phyloP scores from a whole-genome alignment of 2,888 invertebrate species.

The Apamea crenata region DNA sequence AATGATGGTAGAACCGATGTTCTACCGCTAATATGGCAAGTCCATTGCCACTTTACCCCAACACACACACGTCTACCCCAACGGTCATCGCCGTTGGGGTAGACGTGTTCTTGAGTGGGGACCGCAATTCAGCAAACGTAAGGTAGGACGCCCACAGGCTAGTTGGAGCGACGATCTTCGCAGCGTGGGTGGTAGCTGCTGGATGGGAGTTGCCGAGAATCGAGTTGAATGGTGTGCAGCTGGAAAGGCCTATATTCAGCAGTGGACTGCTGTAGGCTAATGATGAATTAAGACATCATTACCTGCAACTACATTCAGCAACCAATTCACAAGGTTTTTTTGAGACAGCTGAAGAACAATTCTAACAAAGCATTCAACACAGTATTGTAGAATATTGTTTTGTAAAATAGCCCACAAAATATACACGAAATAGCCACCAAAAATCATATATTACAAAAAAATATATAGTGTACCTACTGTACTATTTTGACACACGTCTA shows the following conservation, averaged over 20 bases:
- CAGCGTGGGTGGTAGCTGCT: neutral
- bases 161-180: neutral
- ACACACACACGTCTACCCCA: too few species aligned
- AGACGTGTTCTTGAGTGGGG: neutral
- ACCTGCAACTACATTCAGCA: slow-evolving; percentile 53
- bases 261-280: neutral
- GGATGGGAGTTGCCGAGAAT: neutral
- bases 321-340: slow-evolving; percentile 66
- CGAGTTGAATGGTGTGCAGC: neutral
- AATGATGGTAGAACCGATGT: neutral
- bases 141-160: neutral
- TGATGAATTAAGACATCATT: slow-evolving; percentile 5
- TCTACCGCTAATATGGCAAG: too few species aligned
- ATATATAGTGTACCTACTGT: slow-evolving; percentile 11
- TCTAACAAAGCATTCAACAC: slow-evolving; percentile 68
- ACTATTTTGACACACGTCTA: too few species aligned
- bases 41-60: too few species aligned
- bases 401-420: slow-evolving; percentile 17
- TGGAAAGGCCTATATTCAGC: neutral
- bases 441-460: slow-evolving; percentile 11
- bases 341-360: slow-evolving; percentile 48
- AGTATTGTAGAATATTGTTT: slow-evolving; percentile 24
- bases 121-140: neutral
- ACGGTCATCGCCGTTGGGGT: neutral
- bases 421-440: neutral